Evolutionary conservation across 1,140 invertebrate genomes (phyloP).

Genomic region (Aphelenchoides avenae): DNA sequence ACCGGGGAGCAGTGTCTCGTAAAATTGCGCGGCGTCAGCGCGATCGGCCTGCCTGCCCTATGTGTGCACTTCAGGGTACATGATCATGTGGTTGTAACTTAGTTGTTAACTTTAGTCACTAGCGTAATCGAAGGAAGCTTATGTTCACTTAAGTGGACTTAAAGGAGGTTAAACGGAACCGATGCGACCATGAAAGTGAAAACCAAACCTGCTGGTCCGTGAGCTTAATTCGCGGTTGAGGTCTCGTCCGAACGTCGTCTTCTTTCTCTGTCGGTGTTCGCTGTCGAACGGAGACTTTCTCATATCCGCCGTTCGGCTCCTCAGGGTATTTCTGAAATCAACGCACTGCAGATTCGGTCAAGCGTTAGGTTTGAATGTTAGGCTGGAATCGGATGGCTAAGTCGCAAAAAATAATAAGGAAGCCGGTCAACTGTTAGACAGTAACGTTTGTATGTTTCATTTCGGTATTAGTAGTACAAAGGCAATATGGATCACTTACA

Average conservation of each 20-base stretch:
- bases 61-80: too few relatives aligned
- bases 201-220: slow-evolving; percentile 26
- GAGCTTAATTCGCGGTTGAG: slow-evolving; percentile 19
- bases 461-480: slow-evolving; percentile 18
- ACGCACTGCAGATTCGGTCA: slow-evolving; percentile 41
- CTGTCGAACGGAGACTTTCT: slow-evolving; percentile 11
- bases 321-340: not conserved
- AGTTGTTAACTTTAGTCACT: too few relatives aligned
- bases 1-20: too few relatives aligned
- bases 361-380: not conserved
- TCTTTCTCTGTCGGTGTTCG: slow-evolving; percentile 25
- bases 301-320: slow-evolving; percentile 1
- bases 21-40: too few relatives aligned
- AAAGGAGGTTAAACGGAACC: not conserved
- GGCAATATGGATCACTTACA: not conserved
- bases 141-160: not conserved
- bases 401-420: too few relatives aligned
- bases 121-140: not conserved
- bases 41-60: too few relatives aligned
- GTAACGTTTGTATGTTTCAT: not conserved
- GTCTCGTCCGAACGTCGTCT: slow-evolving; percentile 21
- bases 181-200: too few relatives aligned
- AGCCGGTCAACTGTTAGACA: too few relatives aligned
- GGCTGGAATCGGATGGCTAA: not conserved
- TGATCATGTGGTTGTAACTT: too few relatives aligned